phyloP scores from a whole-genome alignment of 1,140 invertebrate genomes.

The Hyposmocoma kahamanoa region DNA sequence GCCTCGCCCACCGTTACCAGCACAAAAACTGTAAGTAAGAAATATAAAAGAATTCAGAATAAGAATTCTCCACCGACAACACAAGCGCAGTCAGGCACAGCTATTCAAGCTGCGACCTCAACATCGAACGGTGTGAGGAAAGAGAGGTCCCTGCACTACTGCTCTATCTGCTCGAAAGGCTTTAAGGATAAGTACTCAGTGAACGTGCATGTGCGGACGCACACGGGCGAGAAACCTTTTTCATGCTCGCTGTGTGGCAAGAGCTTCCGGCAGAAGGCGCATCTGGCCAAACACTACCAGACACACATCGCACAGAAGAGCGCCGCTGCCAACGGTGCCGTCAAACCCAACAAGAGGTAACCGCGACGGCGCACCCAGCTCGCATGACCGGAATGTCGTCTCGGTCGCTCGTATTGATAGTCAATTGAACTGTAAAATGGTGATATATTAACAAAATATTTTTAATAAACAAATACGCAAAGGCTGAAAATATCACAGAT shows the following conservation, averaged over 20 bases:
- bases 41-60: constrained; percentile 68
- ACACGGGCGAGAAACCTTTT: constrained; percentile 94
- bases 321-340: constrained; percentile 59
- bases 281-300: constrained; percentile 97
- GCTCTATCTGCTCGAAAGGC: constrained; percentile 92
- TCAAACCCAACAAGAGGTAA: constrained; percentile 70
- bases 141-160: constrained; percentile 90
- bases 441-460: constrained; percentile 49
- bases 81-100: constrained; percentile 43
- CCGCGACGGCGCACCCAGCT: constrained; percentile 27
- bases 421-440: constrained; percentile 59
- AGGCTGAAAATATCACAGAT: constrained; percentile 67
- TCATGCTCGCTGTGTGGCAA: constrained; percentile 91
- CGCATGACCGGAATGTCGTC: constrained; percentile 10
- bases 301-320: constrained; percentile 91
- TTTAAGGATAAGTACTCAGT: constrained; percentile 96
- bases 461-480: constrained; percentile 55
- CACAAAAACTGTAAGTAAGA: constrained; percentile 71
- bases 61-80: constrained; percentile 55
- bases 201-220: constrained; percentile 92
- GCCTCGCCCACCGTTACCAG: constrained; percentile 69
- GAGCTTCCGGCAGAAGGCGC: constrained; percentile 96
- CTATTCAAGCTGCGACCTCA: constrained; percentile 67
- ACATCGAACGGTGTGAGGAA: constrained; percentile 80
- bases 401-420: constrained; percentile 29